phyloP scores from a whole-genome alignment of 2,888 invertebrate genomes.

The Napeogenes inachia region DNA sequence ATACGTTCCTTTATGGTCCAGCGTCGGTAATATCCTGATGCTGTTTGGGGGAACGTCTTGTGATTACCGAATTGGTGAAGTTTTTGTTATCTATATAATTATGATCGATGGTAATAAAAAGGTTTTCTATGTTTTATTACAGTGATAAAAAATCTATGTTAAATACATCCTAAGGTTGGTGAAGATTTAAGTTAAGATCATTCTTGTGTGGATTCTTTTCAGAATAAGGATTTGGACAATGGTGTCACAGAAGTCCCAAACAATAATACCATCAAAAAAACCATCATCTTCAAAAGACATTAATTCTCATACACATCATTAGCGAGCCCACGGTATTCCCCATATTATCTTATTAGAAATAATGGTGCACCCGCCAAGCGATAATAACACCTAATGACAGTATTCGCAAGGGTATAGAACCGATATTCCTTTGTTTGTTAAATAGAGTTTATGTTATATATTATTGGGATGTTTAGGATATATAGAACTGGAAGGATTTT shows the following conservation, averaged over 20 bases:
- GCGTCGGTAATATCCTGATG: conserved; percentile 36
- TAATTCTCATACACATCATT: conserved; percentile 48
- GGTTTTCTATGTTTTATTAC: too few species aligned
- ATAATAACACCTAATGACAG: conserved; percentile 39
- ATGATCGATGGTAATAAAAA: too few species aligned
- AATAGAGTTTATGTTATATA: conserved; percentile 50
- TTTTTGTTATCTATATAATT: too few species aligned
- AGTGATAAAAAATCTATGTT: too few species aligned
- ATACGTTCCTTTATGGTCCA: conserved; percentile 44
- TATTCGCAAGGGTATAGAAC: conserved; percentile 30
- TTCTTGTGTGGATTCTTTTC: too few species aligned
- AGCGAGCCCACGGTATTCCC: conserved; percentile 49
- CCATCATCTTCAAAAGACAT: conserved; percentile 30
- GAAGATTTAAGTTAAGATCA: too few species aligned
- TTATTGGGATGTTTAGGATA: conserved; percentile 40
- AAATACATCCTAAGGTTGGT: too few species aligned
- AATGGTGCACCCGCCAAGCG: conserved; percentile 37
- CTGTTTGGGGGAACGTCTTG: conserved; percentile 17
- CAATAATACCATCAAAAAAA: conserved; percentile 5
- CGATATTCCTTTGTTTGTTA: conserved; percentile 43
- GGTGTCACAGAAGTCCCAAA: conserved; percentile 11
- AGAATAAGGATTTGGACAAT: neutral
- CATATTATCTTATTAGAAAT: conserved; percentile 66
- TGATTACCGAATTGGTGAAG: neutral
- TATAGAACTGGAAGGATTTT: conserved; percentile 14